Percentiles rank a stretch among this genome's conserved stretches.
phyloP scores from a whole-genome alignment of 1,140 invertebrate species.

The Drosophila tani region DNA sequence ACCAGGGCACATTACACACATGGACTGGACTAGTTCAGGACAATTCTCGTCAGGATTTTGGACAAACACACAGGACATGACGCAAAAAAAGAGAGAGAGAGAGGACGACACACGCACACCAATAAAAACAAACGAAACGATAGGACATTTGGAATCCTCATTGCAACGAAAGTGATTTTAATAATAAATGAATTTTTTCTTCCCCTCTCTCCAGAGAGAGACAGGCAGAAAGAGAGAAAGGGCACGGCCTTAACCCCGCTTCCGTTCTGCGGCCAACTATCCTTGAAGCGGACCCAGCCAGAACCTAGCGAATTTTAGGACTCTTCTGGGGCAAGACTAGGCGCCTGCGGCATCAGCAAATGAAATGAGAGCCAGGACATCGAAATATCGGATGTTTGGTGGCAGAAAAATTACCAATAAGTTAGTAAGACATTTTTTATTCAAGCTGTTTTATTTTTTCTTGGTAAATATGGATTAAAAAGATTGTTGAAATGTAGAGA shows the following conservation, averaged over 20 bases:
- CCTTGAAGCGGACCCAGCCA: not conserved
- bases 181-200: constrained; percentile 77
- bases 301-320: constrained; percentile 27
- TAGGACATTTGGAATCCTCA: constrained; percentile 81
- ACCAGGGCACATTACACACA: constrained; percentile 41
- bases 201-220: constrained; percentile 4
- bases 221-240: not conserved
- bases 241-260: constrained; percentile 34
- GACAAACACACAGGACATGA: constrained; percentile 14
- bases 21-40: constrained; percentile 71
- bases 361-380: constrained; percentile 5
- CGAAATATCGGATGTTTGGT: constrained; percentile 11
- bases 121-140: constrained; percentile 82
- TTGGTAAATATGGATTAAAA: not conserved
- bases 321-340: constrained; percentile 24
- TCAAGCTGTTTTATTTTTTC: not conserved
- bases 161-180: constrained; percentile 84
- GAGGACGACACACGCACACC: constrained; percentile 62
- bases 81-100: not conserved
- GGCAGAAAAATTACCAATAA: constrained; percentile 11
- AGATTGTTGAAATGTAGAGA: too few relatives aligned
- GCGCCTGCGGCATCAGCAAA: constrained; percentile 34
- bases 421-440: constrained; percentile 2
- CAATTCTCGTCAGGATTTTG: constrained; percentile 64
- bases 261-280: constrained; percentile 32